Evolutionary conservation across 2,888 invertebrate species (phyloP).

Genomic region (Muschampia plurimacula): DNA sequence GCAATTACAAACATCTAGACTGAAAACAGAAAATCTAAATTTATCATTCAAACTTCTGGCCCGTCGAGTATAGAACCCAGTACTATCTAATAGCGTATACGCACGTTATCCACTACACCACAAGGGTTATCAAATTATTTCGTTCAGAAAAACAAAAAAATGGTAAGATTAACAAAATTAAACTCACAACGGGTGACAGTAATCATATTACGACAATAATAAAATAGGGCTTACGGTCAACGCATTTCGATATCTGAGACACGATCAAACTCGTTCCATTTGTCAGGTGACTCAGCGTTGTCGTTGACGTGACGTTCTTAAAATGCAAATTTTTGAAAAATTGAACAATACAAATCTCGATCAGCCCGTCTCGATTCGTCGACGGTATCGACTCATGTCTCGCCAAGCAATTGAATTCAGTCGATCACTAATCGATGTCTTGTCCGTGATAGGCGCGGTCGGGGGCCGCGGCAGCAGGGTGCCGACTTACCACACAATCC

Average conservation of each 20-base stretch:
- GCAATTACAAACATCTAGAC: too few relatives aligned
- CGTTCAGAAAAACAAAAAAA: conserved; percentile 18
- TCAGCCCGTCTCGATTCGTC: conserved; percentile 74
- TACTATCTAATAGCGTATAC: too few relatives aligned
- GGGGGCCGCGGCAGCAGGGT: conserved; percentile 85
- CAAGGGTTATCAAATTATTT: too few relatives aligned
- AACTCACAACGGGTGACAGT: conserved; percentile 74
- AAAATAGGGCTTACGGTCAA: conserved; percentile 82
- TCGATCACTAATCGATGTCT: conserved; percentile 86
- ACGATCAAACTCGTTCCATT: conserved; percentile 79
- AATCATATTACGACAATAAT: conserved; percentile 81
- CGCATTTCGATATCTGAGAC: conserved; percentile 78
- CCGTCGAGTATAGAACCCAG: too few relatives aligned
- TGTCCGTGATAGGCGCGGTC: conserved; percentile 84
- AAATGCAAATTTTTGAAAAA: conserved; percentile 85
- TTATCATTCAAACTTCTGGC: too few relatives aligned
- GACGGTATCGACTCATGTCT: conserved; percentile 81
- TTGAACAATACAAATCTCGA: conserved; percentile 82
- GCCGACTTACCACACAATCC: conserved; percentile 86
- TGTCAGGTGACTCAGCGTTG: conserved; percentile 84
- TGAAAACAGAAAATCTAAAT: too few relatives aligned
- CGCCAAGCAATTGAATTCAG: conserved; percentile 85
- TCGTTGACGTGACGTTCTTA: conserved; percentile 83
- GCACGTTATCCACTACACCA: too few relatives aligned
- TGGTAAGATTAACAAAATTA: conserved; percentile 39